Evolutionary conservation across 2,113 vertebrate species (phyloP).

Genomic region (Tragulus kanchil): DNA sequence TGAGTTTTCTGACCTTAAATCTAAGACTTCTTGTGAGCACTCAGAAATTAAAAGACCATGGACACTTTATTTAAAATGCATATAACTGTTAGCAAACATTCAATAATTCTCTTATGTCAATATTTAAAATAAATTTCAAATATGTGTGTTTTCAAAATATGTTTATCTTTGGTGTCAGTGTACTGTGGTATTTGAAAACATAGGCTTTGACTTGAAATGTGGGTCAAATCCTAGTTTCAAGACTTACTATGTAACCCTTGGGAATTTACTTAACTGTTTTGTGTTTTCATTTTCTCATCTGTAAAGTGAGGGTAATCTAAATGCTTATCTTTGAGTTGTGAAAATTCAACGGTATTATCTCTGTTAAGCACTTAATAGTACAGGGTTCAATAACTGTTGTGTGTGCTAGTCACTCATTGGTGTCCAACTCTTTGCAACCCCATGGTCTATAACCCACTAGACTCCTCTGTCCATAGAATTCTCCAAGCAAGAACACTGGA

Average conservation of each 20-base stretch:
- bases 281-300: background rate
- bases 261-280: background rate
- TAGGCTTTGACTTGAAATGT: background rate
- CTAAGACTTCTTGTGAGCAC: background rate
- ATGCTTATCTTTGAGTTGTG: background rate
- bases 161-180: background rate
- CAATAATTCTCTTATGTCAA: background rate
- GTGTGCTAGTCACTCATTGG: background rate
- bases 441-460: background rate
- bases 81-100: background rate
- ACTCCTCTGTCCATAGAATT: background rate
- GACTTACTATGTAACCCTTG: background rate
- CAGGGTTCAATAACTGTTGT: background rate
- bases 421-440: background rate
- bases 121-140: slow-evolving; percentile 7
- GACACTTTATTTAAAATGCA: background rate
- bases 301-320: background rate
- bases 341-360: background rate
- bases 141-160: background rate
- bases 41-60: background rate
- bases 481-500: background rate
- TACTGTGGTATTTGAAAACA: background rate
- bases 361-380: background rate
- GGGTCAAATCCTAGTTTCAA: background rate
- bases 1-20: background rate